A percentile compares a stretch with the other conserved stretches of the same genome.
Conservation (phyloP, 2,113 vertebrate genomes). For the Perca schrenkii region DNA sequence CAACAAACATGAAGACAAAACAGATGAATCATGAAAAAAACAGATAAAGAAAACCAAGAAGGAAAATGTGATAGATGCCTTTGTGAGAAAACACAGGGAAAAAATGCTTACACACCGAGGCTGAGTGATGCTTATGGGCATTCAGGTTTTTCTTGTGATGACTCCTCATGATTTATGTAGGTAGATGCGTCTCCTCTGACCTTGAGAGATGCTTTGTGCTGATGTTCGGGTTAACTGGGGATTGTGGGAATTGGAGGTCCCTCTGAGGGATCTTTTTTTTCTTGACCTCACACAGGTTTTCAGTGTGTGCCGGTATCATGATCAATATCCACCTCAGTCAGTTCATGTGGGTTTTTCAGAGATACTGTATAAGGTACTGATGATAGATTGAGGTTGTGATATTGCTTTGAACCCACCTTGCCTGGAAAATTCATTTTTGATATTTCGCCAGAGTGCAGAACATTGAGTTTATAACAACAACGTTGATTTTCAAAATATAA, state of each 20-base stretch:
- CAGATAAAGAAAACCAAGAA: constrained; percentile 15
- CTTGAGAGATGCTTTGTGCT: constrained; percentile 84
- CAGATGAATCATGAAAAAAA: constrained; percentile 68
- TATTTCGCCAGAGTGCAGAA: constrained; percentile 54
- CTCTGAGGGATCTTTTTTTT: constrained; percentile 60
- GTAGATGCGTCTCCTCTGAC: constrained; percentile 81
- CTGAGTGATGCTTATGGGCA: constrained; percentile 75
- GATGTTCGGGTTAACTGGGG: constrained; percentile 81
- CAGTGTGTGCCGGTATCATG: constrained; percentile 62
- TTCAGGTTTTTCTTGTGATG: constrained; percentile 78
- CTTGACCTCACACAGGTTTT: constrained; percentile 76
- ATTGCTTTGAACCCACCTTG: constrained; percentile 73
- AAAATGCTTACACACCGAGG: constrained; percentile 68
- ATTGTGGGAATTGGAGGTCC: constrained; percentile 80
- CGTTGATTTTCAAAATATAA: constrained; percentile 27
- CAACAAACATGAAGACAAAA: constrained; percentile 59
- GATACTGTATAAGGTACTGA: constrained; percentile 50
- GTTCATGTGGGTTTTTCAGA: constrained; percentile 72
- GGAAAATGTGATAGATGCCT: constrained; percentile 62
- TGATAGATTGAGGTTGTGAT: constrained; percentile 76
- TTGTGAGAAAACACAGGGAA: constrained; percentile 32
- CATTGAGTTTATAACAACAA: constrained; percentile 33
- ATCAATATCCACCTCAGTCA: constrained; percentile 81
- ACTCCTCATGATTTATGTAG: constrained; percentile 85
- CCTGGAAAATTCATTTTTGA: constrained; percentile 65